Evolutionary conservation across 2,888 invertebrate genomes (phyloP).

Genomic region (Drosophila colorata): DNA sequence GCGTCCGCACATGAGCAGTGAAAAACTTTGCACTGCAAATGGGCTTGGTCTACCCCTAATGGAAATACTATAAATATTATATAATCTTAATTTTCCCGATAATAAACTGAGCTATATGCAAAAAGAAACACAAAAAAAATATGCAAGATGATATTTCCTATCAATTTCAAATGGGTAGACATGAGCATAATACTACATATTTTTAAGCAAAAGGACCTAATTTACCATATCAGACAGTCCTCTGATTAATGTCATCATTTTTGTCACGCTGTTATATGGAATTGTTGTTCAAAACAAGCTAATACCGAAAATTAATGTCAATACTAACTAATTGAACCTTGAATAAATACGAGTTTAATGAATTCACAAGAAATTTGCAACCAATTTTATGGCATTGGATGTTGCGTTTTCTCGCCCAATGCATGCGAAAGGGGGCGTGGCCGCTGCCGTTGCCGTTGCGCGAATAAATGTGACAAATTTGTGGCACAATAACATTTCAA

Average conservation of each 20-base stretch:
- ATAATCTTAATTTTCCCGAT: too few relatives aligned
- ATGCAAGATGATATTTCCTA: neutral
- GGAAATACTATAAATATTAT: conserved; percentile 3
- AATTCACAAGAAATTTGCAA: neutral
- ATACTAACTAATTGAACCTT: conserved; percentile 11
- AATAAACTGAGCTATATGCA: too few relatives aligned
- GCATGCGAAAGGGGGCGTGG: neutral
- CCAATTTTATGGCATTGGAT: neutral
- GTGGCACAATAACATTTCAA: conserved; percentile 17
- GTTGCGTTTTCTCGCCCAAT: neutral
- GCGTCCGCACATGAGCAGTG: neutral
- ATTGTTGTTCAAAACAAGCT: neutral
- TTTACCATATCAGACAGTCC: too few relatives aligned
- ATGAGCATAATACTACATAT: too few relatives aligned
- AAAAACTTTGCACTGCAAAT: neutral
- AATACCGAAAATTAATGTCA: conserved; percentile 2
- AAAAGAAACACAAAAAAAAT: too few relatives aligned
- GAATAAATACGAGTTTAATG: neutral
- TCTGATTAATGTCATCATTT: conserved; percentile 27
- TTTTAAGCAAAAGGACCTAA: too few relatives aligned
- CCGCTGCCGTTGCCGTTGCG: neutral
- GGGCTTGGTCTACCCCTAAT: neutral
- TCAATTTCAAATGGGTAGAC: too few relatives aligned
- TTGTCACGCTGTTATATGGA: conserved; percentile 1
- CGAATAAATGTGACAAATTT: conserved; percentile 4